These are phyloP conservation scores for Ostrea edulis DNA, from an alignment of 1,140 invertebrate genomes.

Conservation along the genomic window DNA sequence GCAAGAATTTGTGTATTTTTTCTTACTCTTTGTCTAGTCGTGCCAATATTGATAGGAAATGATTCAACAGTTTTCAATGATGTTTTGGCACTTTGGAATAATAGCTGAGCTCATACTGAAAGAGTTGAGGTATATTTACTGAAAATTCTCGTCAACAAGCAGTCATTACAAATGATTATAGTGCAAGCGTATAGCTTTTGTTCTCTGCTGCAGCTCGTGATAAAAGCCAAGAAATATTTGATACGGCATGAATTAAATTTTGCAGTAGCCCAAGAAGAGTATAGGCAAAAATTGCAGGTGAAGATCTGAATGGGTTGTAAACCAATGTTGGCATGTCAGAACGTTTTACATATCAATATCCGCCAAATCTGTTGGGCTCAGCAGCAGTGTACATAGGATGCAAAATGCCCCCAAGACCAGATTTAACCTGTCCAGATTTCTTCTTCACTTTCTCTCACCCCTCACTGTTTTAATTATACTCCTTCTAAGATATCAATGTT, in stretches of 20 bases:
- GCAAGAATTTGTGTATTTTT: not conserved
- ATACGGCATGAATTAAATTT: slow-evolving; percentile 33
- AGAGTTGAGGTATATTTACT: slow-evolving; percentile 39
- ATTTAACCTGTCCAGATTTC: not conserved
- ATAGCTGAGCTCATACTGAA: slow-evolving; percentile 19
- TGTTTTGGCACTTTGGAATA: slow-evolving; percentile 35
- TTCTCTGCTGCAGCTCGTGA: not conserved
- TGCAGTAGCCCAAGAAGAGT: slow-evolving; percentile 27
- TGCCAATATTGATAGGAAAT: slow-evolving; percentile 37
- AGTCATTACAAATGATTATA: slow-evolving; percentile 31
- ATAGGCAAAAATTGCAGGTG: slow-evolving; percentile 10
- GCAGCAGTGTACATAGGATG: not conserved
- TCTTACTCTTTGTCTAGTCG: not conserved
- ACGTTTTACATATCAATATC: slow-evolving; percentile 38
- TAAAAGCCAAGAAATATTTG: slow-evolving; percentile 39
- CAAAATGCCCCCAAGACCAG: not conserved
- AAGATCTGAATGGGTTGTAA: slow-evolving; percentile 28
- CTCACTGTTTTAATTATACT: slow-evolving; percentile 26
- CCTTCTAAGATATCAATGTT: slow-evolving; percentile 32
- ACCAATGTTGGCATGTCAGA: slow-evolving; percentile 31
- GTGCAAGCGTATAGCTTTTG: slow-evolving; percentile 14
- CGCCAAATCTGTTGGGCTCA: slow-evolving; percentile 5
- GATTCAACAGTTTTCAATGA: slow-evolving; percentile 28
- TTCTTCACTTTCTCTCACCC: slow-evolving; percentile 9
- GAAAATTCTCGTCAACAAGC: slow-evolving; percentile 36